A percentile compares a stretch with the other conserved stretches of the same genome.
Conservation (phyloP, 2,113 vertebrate genomes). For the Halichoerus grypus region DNA sequence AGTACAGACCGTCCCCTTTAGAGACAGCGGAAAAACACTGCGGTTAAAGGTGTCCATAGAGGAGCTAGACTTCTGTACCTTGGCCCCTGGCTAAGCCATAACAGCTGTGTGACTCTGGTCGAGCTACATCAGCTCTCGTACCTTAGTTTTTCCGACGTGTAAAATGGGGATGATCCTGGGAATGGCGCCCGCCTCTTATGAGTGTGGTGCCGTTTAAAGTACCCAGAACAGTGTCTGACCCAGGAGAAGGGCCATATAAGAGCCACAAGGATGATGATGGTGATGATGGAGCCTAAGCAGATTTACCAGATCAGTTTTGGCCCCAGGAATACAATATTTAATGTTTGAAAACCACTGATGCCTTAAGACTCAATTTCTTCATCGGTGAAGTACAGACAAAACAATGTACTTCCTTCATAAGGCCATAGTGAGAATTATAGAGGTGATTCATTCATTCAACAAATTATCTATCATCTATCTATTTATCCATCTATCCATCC, state of each 20-base stretch:
- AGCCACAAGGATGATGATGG: not conserved
- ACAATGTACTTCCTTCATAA: not conserved
- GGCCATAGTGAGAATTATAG: not conserved
- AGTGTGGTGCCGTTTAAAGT: not conserved
- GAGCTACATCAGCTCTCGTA: not conserved
- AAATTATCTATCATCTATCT: not conserved
- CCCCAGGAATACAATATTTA: not conserved
- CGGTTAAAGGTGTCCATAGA: not conserved
- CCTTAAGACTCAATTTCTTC: not conserved
- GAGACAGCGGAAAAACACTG: not conserved
- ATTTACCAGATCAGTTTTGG: not conserved
- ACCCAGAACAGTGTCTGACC: not conserved
- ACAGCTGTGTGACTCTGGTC: not conserved
- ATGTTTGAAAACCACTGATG: not conserved
- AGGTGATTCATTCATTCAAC: not conserved
- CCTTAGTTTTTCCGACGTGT: not conserved
- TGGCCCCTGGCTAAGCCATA: not conserved
- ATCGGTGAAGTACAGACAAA: not conserved
- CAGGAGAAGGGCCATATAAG: not conserved
- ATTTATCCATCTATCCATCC: not conserved
- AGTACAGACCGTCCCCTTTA: not conserved
- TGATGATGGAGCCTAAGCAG: not conserved
- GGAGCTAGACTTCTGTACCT: too few relatives aligned
- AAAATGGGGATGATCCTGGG: not conserved
- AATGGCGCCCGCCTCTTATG: not conserved